These are phyloP conservation scores for Lamprotornis superbus DNA, from an alignment of 2,113 vertebrate genomes.

Conservation along the genomic window DNA sequence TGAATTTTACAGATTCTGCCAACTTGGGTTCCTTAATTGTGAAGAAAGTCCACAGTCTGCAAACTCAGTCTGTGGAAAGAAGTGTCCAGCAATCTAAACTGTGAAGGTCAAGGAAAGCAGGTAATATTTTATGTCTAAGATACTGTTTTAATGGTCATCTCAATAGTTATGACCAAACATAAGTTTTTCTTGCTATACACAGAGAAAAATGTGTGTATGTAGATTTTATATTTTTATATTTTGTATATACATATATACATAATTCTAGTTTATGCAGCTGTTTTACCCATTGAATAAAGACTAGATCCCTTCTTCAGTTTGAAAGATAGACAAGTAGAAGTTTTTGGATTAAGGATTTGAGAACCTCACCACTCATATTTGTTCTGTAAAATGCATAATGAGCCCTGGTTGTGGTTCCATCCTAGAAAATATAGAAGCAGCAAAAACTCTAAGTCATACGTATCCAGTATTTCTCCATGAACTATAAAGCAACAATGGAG, in stretches of 20 bases:
- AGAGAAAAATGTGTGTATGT: background rate
- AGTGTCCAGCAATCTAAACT: background rate
- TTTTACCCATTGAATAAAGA: background rate
- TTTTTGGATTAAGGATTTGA: background rate
- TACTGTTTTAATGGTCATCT: background rate
- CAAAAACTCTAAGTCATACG: background rate
- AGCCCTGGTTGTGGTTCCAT: background rate
- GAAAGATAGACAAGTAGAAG: background rate
- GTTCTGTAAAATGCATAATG: background rate
- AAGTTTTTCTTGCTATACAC: background rate
- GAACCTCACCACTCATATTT: background rate
- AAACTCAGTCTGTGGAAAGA: background rate
- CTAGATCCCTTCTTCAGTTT: background rate
- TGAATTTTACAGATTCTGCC: background rate
- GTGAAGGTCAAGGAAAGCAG: background rate
- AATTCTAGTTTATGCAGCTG: background rate
- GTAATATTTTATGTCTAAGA: background rate
- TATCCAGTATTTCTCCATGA: background rate
- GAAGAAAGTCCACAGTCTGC: background rate
- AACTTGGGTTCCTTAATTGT: background rate
- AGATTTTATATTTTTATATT: background rate
- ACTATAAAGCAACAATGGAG: background rate
- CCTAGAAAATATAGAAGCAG: background rate
- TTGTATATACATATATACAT: accelerated
- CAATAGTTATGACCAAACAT: background rate